Evolutionary conservation across 2,888 invertebrate species (phyloP), one percentile per base, ranked within the genome.

Genomic region (Caenorhabditis auriculariae): DNA sequence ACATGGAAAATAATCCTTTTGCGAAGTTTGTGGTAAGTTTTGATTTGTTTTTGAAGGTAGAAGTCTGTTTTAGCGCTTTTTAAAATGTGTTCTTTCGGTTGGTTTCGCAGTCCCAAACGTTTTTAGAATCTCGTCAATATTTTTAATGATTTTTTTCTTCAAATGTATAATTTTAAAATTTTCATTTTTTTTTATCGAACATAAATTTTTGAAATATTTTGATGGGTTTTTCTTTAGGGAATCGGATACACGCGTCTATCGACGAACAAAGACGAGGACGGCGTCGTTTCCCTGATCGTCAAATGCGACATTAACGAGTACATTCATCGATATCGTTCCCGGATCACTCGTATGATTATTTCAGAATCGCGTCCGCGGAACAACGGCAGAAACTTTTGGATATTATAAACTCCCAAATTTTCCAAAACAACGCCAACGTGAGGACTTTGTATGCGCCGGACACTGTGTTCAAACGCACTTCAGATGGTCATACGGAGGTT

Each of bases 161-260:
- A 37, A 7, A 6, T 38, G 6, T 28, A 37, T 42, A 41, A 29
- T 50, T 19, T 12, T 7, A 9, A 6, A 38, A 39, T 9, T 21
- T 48, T 23, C n/a, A n/a, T 39, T 5, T 39, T 9, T 39, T 39
- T 39, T 15, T 39, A 19, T 39, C 39, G 6, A 39, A 21, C 7
- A 21, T 52, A n/a, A n/a, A n/a, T 48, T 38, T 37, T 19, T 26
- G 7, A 35, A 29, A 29, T 43, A 29, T 4, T 35, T 23, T 43
- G 2, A 15, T 45, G 6, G n/a, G n/a, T n/a, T n/a, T 45, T 9
- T 48, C 61, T 68, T 12, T 60, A 84, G 84, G 90, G 93, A 0
- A 90, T 96, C 51, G 92, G 92, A 0, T 96, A 95, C 82, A 91
- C 90, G 70, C 88, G 89, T 21, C 87, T 94, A 69, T 91, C 93